phyloP scores from a whole-genome alignment of 2,888 invertebrate species.

The Ochlodes sylvanus region DNA sequence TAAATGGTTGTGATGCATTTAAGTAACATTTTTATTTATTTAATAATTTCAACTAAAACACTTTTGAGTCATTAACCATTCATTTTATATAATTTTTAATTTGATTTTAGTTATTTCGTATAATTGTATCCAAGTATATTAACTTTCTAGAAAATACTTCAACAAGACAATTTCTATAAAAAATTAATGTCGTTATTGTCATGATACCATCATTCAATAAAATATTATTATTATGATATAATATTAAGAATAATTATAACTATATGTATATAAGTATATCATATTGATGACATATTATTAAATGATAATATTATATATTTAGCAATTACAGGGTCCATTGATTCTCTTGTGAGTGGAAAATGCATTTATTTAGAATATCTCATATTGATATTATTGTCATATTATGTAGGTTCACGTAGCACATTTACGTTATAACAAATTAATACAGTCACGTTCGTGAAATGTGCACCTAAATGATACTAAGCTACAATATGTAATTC shows the following conservation, averaged over 20 bases:
- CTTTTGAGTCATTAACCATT: neutral
- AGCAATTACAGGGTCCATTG: slow-evolving; percentile 29
- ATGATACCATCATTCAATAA: neutral
- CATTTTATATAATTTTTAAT: neutral
- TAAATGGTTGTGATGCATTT: slow-evolving; percentile 36
- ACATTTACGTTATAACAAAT: too few species aligned
- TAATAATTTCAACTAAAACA: neutral
- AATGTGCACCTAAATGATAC: too few species aligned
- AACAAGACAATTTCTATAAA: neutral
- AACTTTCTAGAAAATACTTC: neutral
- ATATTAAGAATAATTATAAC: neutral
- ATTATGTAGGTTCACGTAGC: neutral
- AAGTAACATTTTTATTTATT: slow-evolving; percentile 15
- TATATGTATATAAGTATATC: neutral
- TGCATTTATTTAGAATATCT: slow-evolving; percentile 27
- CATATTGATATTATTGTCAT: neutral
- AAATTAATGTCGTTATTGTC: neutral
- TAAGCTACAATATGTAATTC: too few species aligned
- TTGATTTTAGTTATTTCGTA: neutral
- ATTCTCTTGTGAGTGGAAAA: slow-evolving; percentile 31
- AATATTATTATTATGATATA: neutral
- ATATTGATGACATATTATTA: neutral
- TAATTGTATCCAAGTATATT: neutral
- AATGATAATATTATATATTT: slow-evolving; percentile 4
- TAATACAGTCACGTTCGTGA: too few species aligned